A percentile compares a stretch with the other conserved stretches of the same genome.
These are phyloP conservation scores for Taurulus bubalis DNA, from an alignment of 2,113 vertebrate species.

Conservation along the genomic window DNA sequence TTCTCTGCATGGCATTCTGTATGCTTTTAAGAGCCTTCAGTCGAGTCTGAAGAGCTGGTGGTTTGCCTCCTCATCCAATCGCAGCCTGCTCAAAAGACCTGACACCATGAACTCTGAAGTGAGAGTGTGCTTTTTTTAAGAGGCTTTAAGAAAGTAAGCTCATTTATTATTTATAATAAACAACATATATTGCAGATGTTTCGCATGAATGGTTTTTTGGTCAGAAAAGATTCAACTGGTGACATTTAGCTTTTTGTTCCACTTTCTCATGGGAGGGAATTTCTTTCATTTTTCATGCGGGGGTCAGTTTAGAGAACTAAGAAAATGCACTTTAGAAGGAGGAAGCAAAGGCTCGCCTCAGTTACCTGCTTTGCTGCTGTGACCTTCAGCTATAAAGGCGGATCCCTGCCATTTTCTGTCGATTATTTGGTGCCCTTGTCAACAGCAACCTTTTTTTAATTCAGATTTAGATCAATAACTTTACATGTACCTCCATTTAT, in stretches of 20 bases:
- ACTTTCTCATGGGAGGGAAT: constrained; percentile 45
- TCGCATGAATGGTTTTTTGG: constrained; percentile 65
- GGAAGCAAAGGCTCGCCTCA: constrained; percentile 45
- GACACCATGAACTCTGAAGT: constrained; percentile 44
- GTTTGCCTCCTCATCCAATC: neutral
- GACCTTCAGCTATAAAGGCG: constrained; percentile 71
- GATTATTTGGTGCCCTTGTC: constrained; percentile 68
- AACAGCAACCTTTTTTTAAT: constrained; percentile 54
- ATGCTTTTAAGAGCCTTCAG: neutral
- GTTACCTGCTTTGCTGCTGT: constrained; percentile 41
- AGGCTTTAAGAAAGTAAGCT: constrained; percentile 60
- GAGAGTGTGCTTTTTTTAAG: constrained; percentile 27
- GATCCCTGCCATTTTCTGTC: constrained; percentile 58
- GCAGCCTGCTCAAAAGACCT: constrained; percentile 13
- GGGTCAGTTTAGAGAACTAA: constrained; percentile 52
- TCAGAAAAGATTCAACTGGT: constrained; percentile 59
- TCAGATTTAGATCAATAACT: constrained; percentile 55
- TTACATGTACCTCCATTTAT: constrained; percentile 30
- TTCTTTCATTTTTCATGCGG: constrained; percentile 62
- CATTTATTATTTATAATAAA: constrained; percentile 78
- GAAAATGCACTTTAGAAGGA: constrained; percentile 50
- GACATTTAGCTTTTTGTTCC: constrained; percentile 78
- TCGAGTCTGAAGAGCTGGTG: neutral
- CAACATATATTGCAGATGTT: constrained; percentile 60
- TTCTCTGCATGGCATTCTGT: neutral